phyloP scores from a whole-genome alignment of 37 sponge, comb jelly and placozoan genomes.

The Hormiphora californensis region DNA sequence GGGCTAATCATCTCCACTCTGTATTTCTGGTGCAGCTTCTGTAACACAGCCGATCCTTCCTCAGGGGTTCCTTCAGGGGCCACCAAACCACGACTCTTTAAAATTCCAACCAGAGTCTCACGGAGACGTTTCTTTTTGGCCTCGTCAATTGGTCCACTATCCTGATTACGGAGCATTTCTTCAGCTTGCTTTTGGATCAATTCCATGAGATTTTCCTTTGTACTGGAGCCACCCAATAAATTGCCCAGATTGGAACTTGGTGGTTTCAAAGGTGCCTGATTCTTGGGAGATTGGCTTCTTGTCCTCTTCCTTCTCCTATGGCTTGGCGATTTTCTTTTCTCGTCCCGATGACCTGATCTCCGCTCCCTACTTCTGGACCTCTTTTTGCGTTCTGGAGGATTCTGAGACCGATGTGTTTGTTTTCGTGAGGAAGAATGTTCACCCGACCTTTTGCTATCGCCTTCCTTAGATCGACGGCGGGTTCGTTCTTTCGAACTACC shows the following conservation, averaged over 20 bases:
- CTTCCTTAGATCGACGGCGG: no score
- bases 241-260: no score
- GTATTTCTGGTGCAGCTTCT: slow-evolving; percentile 19
- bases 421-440: no score
- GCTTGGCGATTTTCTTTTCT: no score
- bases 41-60: neutral
- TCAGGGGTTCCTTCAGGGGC: neutral
- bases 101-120: slow-evolving; percentile 8
- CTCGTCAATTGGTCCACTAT: slow-evolving; percentile 18
- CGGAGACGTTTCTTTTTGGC: slow-evolving; percentile 1
- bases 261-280: neutral
- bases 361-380: no score
- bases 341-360: no score
- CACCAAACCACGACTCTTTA: slow-evolving; percentile 8
- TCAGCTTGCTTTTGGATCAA: slow-evolving; percentile 43
- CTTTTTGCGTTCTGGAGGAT: no score
- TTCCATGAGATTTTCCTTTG: neutral
- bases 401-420: no score
- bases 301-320: no score
- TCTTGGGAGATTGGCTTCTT: neutral
- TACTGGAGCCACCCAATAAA: neutral
- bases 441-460: no score
- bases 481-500: no score
- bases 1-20: neutral
- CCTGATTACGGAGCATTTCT: slow-evolving; percentile 28